Conservation (phyloP, 2,113 vertebrate genomes). For the Oreochromis niloticus region DNA sequence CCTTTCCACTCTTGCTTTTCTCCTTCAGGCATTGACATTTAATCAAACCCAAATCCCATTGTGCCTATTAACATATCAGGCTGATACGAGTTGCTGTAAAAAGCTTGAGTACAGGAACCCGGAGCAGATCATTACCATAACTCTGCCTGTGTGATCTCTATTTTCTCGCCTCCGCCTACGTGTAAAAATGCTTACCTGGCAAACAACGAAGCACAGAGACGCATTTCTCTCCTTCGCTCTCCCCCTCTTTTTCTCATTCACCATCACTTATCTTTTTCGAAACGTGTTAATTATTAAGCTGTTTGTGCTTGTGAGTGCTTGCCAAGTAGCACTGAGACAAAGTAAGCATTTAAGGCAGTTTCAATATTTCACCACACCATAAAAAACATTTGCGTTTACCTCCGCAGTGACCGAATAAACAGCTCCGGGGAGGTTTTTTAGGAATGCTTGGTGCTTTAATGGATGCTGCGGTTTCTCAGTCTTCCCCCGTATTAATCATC, state of each 20-base stretch:
- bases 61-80: conserved; percentile 71
- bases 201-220: conserved; percentile 30
- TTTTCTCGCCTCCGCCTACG: conserved; percentile 43
- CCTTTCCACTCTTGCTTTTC: conserved; percentile 49
- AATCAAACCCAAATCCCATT: conserved; percentile 73
- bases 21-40: conserved; percentile 68
- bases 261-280: conserved; percentile 48
- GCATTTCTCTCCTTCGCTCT: not conserved
- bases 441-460: conserved; percentile 14
- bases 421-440: not conserved
- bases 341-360: conserved; percentile 27
- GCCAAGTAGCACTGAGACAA: conserved; percentile 42
- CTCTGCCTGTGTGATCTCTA: conserved; percentile 57
- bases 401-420: conserved; percentile 22
- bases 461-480: not conserved
- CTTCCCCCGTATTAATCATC: conserved; percentile 43
- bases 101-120: conserved; percentile 51
- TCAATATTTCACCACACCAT: conserved; percentile 50
- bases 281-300: conserved; percentile 67
- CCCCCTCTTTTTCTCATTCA: conserved; percentile 1
- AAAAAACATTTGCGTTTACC: conserved; percentile 4
- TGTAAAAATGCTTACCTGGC: conserved; percentile 60
- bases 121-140: conserved; percentile 67
- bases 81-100: conserved; percentile 55
- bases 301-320: conserved; percentile 24